Evolutionary conservation across 2,113 vertebrate genomes (phyloP).

Genomic region (Aix galericulata): DNA sequence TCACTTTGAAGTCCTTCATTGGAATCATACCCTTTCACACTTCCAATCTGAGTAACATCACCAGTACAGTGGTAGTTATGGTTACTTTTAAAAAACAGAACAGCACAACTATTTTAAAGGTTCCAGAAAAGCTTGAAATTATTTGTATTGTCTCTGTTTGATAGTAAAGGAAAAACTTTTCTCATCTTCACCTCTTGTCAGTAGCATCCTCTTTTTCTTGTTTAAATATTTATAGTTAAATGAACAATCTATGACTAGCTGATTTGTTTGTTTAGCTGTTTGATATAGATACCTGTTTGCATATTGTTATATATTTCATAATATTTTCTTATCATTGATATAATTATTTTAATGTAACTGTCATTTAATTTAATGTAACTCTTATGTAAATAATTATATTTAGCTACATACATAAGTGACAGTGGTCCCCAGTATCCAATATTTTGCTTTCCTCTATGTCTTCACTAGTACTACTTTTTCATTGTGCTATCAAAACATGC

Average conservation of each 20-base stretch:
- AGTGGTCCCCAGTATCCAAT: not conserved
- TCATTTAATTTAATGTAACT: not conserved
- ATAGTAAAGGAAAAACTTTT: not conserved
- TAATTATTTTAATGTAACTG: not conserved
- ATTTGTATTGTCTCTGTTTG: not conserved
- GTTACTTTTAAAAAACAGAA: not conserved
- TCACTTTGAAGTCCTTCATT: not conserved
- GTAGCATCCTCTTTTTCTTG: not conserved
- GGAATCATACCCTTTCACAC: not conserved
- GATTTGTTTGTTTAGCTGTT: not conserved
- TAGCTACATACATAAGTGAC: not conserved
- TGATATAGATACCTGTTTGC: not conserved
- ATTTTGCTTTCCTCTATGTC: not conserved
- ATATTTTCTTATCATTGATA: not conserved
- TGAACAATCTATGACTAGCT: not conserved
- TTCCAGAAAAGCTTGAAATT: not conserved
- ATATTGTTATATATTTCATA: not conserved
- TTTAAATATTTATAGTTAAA: not conserved
- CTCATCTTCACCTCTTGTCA: not conserved
- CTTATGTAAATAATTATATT: not conserved
- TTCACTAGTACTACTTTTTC: not conserved
- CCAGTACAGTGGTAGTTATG: not conserved
- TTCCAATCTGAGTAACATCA: not conserved
- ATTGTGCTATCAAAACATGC: not conserved
- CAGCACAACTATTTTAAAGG: not conserved